Base-by-base conservation (phyloP, 2,113 vertebrate genomes). In the Solea solea region DNA sequence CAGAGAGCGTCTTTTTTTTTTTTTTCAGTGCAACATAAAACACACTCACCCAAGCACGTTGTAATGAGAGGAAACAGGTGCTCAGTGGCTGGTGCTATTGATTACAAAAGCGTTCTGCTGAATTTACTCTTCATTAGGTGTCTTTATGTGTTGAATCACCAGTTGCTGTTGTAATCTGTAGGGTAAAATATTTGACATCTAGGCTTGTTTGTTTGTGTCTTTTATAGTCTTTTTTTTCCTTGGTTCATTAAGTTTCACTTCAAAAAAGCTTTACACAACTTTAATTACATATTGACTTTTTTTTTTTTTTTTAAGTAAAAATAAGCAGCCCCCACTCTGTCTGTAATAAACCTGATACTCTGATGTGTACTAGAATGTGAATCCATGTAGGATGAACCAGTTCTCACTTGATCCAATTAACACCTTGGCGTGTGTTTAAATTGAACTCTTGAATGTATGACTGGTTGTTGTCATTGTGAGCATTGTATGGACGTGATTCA, bases 71-170 rank as follows among this genome's bases (percentile, higher is more conserved):
- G 51, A 21, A 53, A 57, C 76, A 49, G 63, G 5, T 25, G 4
- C 42, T 49, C 5, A 40, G 40, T 48, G 55, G 61, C 62, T 58
- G 76, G 45, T 69, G 59, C 65, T 78, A 27, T 54, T 59, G 64
- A 85, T 70, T 62, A 74, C 70, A 51, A 51, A 79, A 60, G 13
- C 52, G 59, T 66, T 72, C 53, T 28, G 51, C 52, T 64, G 67
- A 76, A 74, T 59, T 3, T 46, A 15, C 56, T 63, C 44, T 6
- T 72, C 65, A 52, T 58, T 58, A 78, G 72, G 53, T 42, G 53
- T 54, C 66, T 70, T 58, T 52, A 59, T 25, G 64, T 12, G n/a
- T 52, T 25, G 14, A 59, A 50, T 72, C 66, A 57, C 49, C 69
- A 46, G 66, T 51, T 50, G 48, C 7, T 15, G 44, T 57, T 55